Conservation (phyloP, 2,888 invertebrate genomes). For the Protula sp. region DNA sequence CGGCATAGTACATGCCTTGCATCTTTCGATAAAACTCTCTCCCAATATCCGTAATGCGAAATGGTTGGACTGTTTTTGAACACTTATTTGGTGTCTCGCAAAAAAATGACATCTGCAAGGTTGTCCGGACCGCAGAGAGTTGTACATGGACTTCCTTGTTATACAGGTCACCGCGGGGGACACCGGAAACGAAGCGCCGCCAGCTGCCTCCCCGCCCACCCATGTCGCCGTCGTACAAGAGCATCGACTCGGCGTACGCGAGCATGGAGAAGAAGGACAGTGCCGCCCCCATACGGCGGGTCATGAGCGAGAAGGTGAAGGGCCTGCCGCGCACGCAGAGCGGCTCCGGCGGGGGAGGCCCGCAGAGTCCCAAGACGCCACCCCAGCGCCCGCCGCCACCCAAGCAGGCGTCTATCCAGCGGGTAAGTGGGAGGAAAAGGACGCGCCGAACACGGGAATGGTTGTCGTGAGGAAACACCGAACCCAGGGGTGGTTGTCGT, state of each 20-base stretch:
- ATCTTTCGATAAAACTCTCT: no score
- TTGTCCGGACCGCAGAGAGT: no score
- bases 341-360: background rate
- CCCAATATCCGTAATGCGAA: no score
- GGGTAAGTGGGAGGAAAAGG: slow-evolving; percentile 14
- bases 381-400: slow-evolving; percentile 19
- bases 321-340: background rate
- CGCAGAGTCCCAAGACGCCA: background rate
- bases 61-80: no score
- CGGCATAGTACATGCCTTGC: no score
- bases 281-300: background rate
- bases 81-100: no score
- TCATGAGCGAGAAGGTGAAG: background rate
- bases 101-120: no score
- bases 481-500: no score
- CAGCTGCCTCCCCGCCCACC: slow-evolving; percentile 7
- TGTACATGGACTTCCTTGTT: background rate
- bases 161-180: background rate
- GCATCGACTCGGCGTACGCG: slow-evolving; percentile 15
- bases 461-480: no score
- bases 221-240: slow-evolving; percentile 10
- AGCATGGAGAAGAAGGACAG: slow-evolving; percentile 1
- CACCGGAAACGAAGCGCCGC: background rate
- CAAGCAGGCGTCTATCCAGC: slow-evolving; percentile 12
- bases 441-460: background rate